phyloP scores from a whole-genome alignment of 2,888 invertebrate genomes.

The Chloromyia formosa region DNA sequence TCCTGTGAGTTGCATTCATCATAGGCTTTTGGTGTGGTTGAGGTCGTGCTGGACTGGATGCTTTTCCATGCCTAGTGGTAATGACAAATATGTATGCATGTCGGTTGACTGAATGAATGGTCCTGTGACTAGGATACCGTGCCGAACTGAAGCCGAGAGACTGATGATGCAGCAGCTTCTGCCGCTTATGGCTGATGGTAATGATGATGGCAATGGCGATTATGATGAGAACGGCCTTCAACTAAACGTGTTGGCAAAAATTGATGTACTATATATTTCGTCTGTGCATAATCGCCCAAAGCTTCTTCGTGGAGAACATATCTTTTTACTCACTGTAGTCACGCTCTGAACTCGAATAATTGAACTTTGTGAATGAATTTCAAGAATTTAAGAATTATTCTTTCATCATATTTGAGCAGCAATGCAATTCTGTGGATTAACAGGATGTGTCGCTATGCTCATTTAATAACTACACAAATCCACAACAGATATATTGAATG shows the following conservation, averaged over 20 bases:
- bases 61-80: conserved; percentile 4
- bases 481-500: no score
- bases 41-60: background rate
- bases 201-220: conserved; percentile 19
- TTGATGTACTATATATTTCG: background rate
- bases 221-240: conserved; percentile 21
- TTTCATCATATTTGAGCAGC: no score
- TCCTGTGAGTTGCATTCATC: conserved; percentile 10
- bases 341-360: no score
- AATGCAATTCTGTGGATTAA: no score
- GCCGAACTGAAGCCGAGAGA: no score
- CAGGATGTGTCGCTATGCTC: no score
- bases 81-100: conserved; percentile 17
- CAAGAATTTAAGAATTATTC: no score
- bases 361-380: no score
- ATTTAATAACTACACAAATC: no score
- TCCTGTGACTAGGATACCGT: no score
- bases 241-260: background rate
- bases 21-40: background rate
- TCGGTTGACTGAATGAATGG: background rate
- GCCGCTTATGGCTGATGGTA: conserved; percentile 4
- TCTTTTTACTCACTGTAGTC: no score
- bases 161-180: conserved; percentile 4
- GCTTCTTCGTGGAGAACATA: no score
- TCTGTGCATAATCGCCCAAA: background rate